Base-by-base conservation (phyloP, 37 sponge, comb jelly and placozoan genomes). In the Beroe forskalii region DNA sequence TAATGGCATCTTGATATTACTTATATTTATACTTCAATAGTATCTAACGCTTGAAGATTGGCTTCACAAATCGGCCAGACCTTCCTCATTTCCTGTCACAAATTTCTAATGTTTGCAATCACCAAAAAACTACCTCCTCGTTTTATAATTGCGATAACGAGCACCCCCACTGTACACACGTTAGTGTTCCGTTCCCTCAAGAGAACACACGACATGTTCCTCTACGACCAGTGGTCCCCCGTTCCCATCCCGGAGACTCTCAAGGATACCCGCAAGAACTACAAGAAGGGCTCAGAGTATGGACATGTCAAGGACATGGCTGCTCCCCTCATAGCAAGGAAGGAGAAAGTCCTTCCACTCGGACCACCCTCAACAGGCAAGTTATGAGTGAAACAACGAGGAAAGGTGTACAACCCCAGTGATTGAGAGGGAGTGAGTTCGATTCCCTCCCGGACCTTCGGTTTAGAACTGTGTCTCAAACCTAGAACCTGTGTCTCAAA, bases 201-300 rank as follows among this genome's bases (percentile, higher is more conserved):
- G 90, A 90, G 99, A 67, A 94, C 96, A 0, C 99, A 98, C 91
- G 99, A 98, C 67, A 95, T 98, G 95, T 98, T 98, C 92, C 69
- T 96, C 22, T 90, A 93, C 64, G 94, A 95, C 23, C 93, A 95
- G 55, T 93, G 95, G 20, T 92, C 93, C 31, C 92, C 95, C 0
- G 27, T 96, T 0, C 93, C 93, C 14, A 43, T 37, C 0, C 86
- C 86, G 1, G 86, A 42, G 0, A 37, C 28, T 38, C 4, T 80
- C 40, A 80, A 80, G 40, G 86, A 69, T 2, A 14, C 72, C 38
- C 36, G 72, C 9, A 80, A 80, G 42, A 80, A 27, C 22, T 80
- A 80, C 55, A 80, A 80, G 55, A 41, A 44, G 40, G 48, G n/a
- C n/a, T 44, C 55, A 20, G 86, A 80, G 86, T 80, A 80, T 23